phyloP scores from a whole-genome alignment of 1,140 invertebrate genomes.

The Cardiocondyla obscurior region DNA sequence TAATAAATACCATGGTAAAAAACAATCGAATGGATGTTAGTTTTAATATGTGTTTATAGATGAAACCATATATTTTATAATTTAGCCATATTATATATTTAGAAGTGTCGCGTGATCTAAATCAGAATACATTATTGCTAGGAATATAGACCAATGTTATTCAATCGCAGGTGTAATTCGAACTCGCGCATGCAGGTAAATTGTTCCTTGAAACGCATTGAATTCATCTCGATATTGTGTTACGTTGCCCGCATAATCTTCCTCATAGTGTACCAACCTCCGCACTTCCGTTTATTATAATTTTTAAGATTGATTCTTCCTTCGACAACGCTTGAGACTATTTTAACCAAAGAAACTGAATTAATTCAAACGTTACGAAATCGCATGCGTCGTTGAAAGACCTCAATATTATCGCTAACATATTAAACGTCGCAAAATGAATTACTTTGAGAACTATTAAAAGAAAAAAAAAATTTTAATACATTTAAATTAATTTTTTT shows the following conservation, averaged over 20 bases:
- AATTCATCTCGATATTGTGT: conserved; percentile 71
- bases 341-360: background rate
- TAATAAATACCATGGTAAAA: too few relatives aligned
- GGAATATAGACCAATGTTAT: conserved; percentile 26
- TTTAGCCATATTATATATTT: too few relatives aligned
- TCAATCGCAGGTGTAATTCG: conserved; percentile 64
- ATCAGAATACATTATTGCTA: background rate
- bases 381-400: too few relatives aligned
- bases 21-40: too few relatives aligned
- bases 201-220: conserved; percentile 74
- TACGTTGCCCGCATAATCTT: conserved; percentile 75
- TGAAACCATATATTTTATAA: too few relatives aligned
- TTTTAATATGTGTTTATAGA: too few relatives aligned
- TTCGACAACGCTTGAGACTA: background rate
- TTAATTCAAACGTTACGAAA: background rate
- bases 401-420: background rate
- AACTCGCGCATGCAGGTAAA: conserved; percentile 75
- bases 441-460: background rate
- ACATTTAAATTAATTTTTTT: too few relatives aligned
- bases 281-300: background rate
- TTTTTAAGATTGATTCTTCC: conserved; percentile 2
- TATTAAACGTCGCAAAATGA: background rate
- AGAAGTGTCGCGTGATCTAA: background rate
- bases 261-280: background rate
- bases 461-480: too few relatives aligned